A percentile compares a stretch with the other conserved stretches of the same genome.
These are phyloP conservation scores for Acronicta alni DNA, from an alignment of 2,888 invertebrate genomes.

Conservation along the genomic window DNA sequence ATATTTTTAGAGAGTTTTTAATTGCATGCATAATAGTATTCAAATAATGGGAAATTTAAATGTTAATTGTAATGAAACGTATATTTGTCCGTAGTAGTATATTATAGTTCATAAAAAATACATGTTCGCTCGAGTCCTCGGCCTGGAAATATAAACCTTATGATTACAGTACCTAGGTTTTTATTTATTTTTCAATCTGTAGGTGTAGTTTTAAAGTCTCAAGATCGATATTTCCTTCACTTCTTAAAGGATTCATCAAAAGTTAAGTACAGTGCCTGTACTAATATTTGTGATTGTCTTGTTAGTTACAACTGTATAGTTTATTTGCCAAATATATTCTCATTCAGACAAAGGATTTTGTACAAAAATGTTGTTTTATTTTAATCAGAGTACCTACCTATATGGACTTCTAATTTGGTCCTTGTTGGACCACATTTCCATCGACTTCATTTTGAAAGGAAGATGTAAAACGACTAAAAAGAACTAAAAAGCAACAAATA, in stretches of 20 bases:
- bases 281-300: constrained; percentile 21
- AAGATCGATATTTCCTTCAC: background rate
- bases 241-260: background rate
- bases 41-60: constrained; percentile 3
- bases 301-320: constrained; percentile 13
- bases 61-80: background rate
- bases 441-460: no score
- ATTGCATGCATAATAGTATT: constrained; percentile 4
- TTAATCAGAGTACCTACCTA: background rate
- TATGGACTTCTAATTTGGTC: no score
- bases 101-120: background rate
- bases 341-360: constrained; percentile 42
- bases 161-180: background rate
- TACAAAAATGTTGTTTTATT: constrained; percentile 7
- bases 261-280: constrained; percentile 4
- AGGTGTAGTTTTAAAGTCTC: constrained; percentile 1
- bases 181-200: background rate
- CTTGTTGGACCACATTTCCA: no score
- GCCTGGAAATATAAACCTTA: background rate
- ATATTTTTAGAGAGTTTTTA: constrained; percentile 29
- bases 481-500: no score
- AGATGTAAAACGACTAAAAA: no score
- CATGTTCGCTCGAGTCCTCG: constrained; percentile 2
- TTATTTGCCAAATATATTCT: constrained; percentile 50
- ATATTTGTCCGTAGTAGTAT: background rate